A percentile compares a stretch with the other conserved stretches of the same genome.
Evolutionary conservation across 2,888 invertebrate species (phyloP).

Genomic region (Caenorhabditis uteleia): DNA sequence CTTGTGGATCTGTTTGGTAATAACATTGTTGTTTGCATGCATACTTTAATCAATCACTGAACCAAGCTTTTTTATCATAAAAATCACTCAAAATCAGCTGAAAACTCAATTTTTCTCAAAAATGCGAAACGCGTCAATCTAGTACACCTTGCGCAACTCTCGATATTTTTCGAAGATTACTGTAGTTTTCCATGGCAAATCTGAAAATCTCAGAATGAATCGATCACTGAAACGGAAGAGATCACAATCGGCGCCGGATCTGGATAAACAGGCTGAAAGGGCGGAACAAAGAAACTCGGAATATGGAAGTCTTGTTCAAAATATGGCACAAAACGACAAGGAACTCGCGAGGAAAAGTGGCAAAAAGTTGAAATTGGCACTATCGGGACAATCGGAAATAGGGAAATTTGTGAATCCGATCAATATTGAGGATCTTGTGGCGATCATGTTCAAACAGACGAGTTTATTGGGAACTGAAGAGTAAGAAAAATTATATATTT

Average conservation of each 20-base stretch:
- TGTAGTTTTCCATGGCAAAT: too few species aligned
- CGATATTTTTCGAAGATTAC: too few species aligned
- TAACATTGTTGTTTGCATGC: too few species aligned
- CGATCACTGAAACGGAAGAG: not conserved
- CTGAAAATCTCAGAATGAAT: too few species aligned
- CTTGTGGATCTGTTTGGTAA: too few species aligned
- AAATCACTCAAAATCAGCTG: too few species aligned
- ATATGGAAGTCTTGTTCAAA: constrained; percentile 13
- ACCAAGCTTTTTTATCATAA: too few species aligned
- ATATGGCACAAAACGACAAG: constrained; percentile 11
- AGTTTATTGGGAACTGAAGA: constrained; percentile 13
- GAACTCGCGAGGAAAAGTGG: constrained; percentile 15
- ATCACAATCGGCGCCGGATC: not conserved
- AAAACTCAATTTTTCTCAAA: too few species aligned
- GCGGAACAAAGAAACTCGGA: constrained; percentile 4
- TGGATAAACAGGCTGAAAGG: too few species aligned
- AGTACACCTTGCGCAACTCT: too few species aligned
- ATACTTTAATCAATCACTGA: too few species aligned
- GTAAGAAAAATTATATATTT: constrained; percentile 13
- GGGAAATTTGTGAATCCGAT: constrained; percentile 12
- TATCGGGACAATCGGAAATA: constrained; percentile 19
- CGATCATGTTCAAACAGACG: constrained; percentile 25
- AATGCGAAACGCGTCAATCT: too few species aligned
- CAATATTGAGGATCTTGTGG: constrained; percentile 23
- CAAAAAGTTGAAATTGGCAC: constrained; percentile 17